Conservation (phyloP, 1,140 invertebrate genomes). For the Oncopodura yosiiana region DNA sequence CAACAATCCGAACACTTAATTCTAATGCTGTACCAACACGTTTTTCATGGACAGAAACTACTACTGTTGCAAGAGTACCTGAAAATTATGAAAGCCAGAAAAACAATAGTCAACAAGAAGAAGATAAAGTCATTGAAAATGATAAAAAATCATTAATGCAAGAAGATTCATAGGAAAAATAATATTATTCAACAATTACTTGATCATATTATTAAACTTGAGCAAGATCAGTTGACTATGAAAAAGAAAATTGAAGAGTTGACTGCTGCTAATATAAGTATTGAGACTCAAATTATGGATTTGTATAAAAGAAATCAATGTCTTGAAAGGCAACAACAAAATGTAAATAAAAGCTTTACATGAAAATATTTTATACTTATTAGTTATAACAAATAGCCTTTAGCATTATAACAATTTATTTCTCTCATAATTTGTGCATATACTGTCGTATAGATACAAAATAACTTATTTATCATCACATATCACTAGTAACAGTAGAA, state of each 20-base stretch:
- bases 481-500: too few species aligned
- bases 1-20: constrained; percentile 8
- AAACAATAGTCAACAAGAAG: constrained; percentile 15
- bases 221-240: constrained; percentile 21
- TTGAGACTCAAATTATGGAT: constrained; percentile 13
- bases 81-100: constrained; percentile 9
- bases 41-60: constrained; percentile 24
- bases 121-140: constrained; percentile 11
- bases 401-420: too few species aligned
- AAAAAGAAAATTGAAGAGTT: constrained; percentile 7
- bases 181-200: constrained; percentile 21
- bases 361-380: too few species aligned
- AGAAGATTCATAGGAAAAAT: constrained; percentile 25
- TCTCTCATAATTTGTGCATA: too few species aligned
- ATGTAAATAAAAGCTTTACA: too few species aligned
- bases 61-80: too few species aligned
- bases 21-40: constrained; percentile 17
- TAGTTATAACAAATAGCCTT: too few species aligned
- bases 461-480: too few species aligned
- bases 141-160: too few species aligned
- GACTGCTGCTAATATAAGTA: constrained; percentile 5
- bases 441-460: too few species aligned
- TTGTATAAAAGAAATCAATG: neutral
- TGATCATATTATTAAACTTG: constrained; percentile 12
- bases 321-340: neutral